Evolutionary conservation across 1,140 invertebrate genomes (phyloP), one percentile per base, ranked within the genome.

Genomic region (Drosophila lini): DNA sequence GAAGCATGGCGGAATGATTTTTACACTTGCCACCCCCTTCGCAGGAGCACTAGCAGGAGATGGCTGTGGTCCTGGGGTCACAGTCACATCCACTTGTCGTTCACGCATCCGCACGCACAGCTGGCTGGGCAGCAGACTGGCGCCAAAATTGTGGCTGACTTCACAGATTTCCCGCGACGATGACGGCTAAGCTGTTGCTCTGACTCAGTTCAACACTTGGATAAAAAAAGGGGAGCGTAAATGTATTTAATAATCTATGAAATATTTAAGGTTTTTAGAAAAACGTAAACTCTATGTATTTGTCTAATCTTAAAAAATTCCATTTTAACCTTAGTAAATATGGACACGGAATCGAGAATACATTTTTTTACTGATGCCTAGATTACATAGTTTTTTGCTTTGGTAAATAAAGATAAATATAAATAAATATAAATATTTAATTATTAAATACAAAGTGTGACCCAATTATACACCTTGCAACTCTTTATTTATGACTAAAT

Each of bases 111-210:
- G 65, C 83, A 83, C 84, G 74, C 80, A 83, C 84, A 89, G 84
- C 84, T 89, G 84, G 80, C 84, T 61, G 69, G 68, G 69, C 77
- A 89, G 83, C 84, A 83, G 84, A 89, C 84, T 88, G 84, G 84
- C 84, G 84, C 84, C 84, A 89, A 84, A 83, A 89, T 73, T 89
- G 84, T 81, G 84, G 84, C 82, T 88, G 82, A 82, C 83, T 86
- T 82, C 76, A 86, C 84, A 78, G 80, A 89, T 88, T 88, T 88
- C 69, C 68, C 75, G 81, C 86, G 78, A 78, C 74, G 80, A 79
- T 82, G 80, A 88, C 79, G 70, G 74, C 58, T 84, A 71, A 84
- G 81, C 52, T 63, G 31, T 28, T 38, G 60, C 70, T 58, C n/a
- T 42, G 36, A 28, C 53, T 50, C 11, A 50, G 31, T 19, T n/a